These are phyloP conservation scores for Notocelia uddmanniana DNA, from an alignment of 2,888 invertebrate species.

Conservation along the genomic window DNA sequence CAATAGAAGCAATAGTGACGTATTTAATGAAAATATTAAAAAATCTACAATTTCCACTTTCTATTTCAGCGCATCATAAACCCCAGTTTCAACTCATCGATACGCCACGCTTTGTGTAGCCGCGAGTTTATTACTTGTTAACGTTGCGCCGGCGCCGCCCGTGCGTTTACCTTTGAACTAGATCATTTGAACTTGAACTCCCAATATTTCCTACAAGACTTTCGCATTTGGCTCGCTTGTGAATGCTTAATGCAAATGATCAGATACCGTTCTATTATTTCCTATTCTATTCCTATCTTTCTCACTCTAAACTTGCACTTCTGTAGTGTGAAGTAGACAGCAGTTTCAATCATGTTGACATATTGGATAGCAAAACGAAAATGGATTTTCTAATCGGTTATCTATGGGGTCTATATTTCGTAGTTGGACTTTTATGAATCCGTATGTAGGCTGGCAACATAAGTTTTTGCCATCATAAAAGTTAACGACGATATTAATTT, in stretches of 20 bases:
- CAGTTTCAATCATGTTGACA: conserved; percentile 15
- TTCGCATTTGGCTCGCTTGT: conserved; percentile 41
- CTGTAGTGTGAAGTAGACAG: conserved; percentile 1
- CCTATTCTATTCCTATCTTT: not conserved
- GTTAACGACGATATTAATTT: conserved; percentile 26
- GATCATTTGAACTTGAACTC: conserved; percentile 63
- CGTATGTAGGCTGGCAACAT: conserved; percentile 29
- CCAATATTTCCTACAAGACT: conserved; percentile 50
- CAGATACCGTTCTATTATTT: conserved; percentile 33
- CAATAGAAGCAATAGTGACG: no score
- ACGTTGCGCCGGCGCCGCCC: conserved; percentile 51
- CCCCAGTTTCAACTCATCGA: conserved; percentile 1
- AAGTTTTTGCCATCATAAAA: conserved; percentile 20
- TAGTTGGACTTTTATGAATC: conserved; percentile 25
- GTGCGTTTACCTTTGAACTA: conserved; percentile 65
- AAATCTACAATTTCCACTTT: conserved; percentile 18
- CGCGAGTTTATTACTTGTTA: conserved; percentile 58
- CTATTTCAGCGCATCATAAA: conserved; percentile 16
- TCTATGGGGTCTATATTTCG: conserved; percentile 11
- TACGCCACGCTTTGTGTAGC: conserved; percentile 11
- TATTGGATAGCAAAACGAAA: conserved; percentile 12
- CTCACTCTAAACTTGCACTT: not conserved
- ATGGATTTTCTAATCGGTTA: conserved; percentile 22
- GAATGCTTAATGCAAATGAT: conserved; percentile 41
- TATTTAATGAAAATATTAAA: not conserved